Evolutionary conservation across 2,888 invertebrate species (phyloP).

Genomic region (Anarsia innoxiella): DNA sequence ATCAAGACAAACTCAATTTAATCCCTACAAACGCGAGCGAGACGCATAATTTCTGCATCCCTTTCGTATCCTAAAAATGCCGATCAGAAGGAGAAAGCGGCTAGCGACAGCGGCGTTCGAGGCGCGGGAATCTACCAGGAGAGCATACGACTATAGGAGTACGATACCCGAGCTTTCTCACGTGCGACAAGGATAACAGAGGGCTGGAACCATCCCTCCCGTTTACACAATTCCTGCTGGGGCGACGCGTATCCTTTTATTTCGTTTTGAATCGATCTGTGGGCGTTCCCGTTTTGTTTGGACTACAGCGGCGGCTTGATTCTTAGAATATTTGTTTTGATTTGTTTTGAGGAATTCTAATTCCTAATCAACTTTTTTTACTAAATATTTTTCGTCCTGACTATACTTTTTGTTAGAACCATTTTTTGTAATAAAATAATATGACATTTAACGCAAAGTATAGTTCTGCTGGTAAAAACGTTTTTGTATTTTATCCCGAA

Average conservation of each 20-base stretch:
- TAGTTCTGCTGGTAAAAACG: too few species aligned
- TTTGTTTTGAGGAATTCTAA: too few species aligned
- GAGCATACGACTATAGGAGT: conserved; percentile 33
- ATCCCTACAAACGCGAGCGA: conserved; percentile 17
- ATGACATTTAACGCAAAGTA: too few species aligned
- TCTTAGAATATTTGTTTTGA: too few species aligned
- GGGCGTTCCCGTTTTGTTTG: conserved; percentile 30
- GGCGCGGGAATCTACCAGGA: conserved; percentile 71
- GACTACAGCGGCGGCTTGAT: conserved; percentile 2
- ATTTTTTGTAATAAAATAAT: neutral
- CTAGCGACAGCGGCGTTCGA: conserved; percentile 68
- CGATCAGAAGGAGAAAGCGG: conserved; percentile 68
- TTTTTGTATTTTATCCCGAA: too few species aligned
- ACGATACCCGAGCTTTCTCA: conserved; percentile 39
- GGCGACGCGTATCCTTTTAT: conserved; percentile 31
- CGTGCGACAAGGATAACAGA: conserved; percentile 44
- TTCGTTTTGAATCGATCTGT: conserved; percentile 15
- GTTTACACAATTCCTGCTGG: conserved; percentile 30
- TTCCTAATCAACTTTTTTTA: too few species aligned
- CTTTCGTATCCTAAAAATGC: conserved; percentile 41
- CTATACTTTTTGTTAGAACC: conserved; percentile 2
- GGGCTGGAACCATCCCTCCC: conserved; percentile 31
- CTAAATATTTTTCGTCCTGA: conserved; percentile 5
- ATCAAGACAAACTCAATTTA: neutral
- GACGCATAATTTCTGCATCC: conserved; percentile 24